phyloP scores from a whole-genome alignment of 2,888 invertebrate genomes.

The Griposia aprilina region DNA sequence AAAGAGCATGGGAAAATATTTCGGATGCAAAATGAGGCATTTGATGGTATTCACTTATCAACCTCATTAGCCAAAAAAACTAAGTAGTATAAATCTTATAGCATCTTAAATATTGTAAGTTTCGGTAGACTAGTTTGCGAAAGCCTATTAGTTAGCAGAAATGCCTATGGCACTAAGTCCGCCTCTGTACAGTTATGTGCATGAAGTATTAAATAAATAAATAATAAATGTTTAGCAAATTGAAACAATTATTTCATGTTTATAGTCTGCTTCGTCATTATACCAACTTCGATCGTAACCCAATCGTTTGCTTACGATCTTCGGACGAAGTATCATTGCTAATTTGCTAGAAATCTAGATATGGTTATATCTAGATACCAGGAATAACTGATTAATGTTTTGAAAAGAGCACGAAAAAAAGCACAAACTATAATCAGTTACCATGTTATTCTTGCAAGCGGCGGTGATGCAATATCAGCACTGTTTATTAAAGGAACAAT shows the following conservation, averaged over 20 bases:
- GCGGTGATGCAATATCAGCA: too few species aligned
- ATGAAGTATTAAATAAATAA: too few species aligned
- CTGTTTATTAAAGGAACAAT: too few species aligned
- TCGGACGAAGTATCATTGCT: too few species aligned
- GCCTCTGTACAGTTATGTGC: too few species aligned
- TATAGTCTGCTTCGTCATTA: background rate
- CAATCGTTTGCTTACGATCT: too few species aligned
- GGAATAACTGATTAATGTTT: too few species aligned
- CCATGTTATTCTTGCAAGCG: too few species aligned
- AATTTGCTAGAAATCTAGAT: too few species aligned
- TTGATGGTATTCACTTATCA: background rate
- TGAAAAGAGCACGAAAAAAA: too few species aligned
- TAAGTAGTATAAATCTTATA: background rate
- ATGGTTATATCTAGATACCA: too few species aligned
- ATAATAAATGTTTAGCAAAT: background rate
- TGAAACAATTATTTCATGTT: background rate
- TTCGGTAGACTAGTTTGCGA: background rate
- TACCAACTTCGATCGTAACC: background rate
- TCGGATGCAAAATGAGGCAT: background rate
- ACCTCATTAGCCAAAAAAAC: background rate
- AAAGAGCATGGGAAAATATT: conserved; percentile 22
- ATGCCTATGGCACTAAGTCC: background rate
- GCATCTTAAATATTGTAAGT: background rate
- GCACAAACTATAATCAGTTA: too few species aligned
- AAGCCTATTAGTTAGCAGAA: background rate